These are phyloP conservation scores for Felis chaus DNA, from an alignment of 2,113 vertebrate genomes.

Conservation along the genomic window DNA sequence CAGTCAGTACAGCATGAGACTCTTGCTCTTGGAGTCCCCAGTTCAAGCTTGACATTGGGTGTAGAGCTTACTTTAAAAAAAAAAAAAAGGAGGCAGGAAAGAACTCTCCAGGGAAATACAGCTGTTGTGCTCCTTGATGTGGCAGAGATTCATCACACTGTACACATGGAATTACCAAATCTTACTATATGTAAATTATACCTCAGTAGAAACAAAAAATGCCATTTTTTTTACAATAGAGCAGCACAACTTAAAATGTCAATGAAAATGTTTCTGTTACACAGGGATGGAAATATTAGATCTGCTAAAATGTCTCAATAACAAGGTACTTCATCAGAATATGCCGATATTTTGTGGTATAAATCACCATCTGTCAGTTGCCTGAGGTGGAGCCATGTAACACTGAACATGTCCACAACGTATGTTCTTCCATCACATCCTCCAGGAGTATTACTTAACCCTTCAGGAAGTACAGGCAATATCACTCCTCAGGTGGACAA, in stretches of 20 bases:
- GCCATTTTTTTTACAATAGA: not conserved
- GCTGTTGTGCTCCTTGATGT: not conserved
- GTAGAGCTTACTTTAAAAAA: not conserved
- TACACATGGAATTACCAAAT: not conserved
- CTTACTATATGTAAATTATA: not conserved
- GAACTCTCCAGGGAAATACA: not conserved
- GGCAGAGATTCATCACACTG: not conserved
- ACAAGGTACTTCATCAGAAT: constrained; percentile 77
- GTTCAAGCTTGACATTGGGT: not conserved
- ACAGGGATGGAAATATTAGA: constrained; percentile 69
- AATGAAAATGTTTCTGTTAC: constrained; percentile 74
- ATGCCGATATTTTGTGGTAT: constrained; percentile 75
- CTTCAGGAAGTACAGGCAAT: not conserved
- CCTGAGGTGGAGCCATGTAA: constrained; percentile 61
- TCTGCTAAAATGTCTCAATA: constrained; percentile 74
- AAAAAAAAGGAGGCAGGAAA: not conserved
- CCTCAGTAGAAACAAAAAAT: not conserved
- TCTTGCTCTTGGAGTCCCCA: not conserved
- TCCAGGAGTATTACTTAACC: not conserved
- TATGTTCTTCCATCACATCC: not conserved
- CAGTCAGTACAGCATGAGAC: not conserved
- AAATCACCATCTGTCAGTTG: constrained; percentile 76
- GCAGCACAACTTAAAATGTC: constrained; percentile 68
- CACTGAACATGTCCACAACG: not conserved
- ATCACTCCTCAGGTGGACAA: not conserved